A percentile compares a stretch with the other conserved stretches of the same genome.
Evolutionary conservation across 1,140 invertebrate genomes (phyloP).

Genomic region (Propsilocerus akamusi): DNA sequence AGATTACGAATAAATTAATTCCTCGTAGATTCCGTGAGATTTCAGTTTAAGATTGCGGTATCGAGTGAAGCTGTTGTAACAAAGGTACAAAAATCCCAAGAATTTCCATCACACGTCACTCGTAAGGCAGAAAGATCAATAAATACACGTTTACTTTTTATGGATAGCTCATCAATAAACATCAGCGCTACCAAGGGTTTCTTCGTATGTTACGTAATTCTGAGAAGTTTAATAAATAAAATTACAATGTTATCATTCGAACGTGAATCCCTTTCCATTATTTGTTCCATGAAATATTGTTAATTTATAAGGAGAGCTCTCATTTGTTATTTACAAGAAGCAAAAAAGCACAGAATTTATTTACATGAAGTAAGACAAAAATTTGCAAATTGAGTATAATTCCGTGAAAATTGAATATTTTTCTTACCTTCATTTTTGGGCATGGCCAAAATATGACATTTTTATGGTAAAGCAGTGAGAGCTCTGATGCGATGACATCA

Average conservation of each 20-base stretch:
- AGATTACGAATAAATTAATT: slow-evolving; percentile 9
- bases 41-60: no score
- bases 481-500: slow-evolving; percentile 7
- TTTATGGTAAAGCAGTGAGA: slow-evolving; percentile 20
- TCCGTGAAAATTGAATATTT: background rate
- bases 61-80: no score
- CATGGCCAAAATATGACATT: slow-evolving; percentile 22
- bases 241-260: slow-evolving; percentile 13
- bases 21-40: no score
- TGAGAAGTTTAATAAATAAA: no score
- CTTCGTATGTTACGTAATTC: no score
- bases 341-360: slow-evolving; percentile 6
- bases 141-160: no score
- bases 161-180: no score
- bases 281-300: no score
- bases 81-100: no score
- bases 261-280: slow-evolving; percentile 14
- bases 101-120: no score
- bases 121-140: no score
- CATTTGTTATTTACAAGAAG: slow-evolving; percentile 12
- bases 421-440: slow-evolving; percentile 22
- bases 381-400: background rate
- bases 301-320: slow-evolving; percentile 15
- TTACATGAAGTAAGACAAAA: background rate
- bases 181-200: no score